These are phyloP conservation scores for Sinocyclocheilus maitianheensis DNA, from an alignment of 2,113 vertebrate genomes.

Conservation along the genomic window DNA sequence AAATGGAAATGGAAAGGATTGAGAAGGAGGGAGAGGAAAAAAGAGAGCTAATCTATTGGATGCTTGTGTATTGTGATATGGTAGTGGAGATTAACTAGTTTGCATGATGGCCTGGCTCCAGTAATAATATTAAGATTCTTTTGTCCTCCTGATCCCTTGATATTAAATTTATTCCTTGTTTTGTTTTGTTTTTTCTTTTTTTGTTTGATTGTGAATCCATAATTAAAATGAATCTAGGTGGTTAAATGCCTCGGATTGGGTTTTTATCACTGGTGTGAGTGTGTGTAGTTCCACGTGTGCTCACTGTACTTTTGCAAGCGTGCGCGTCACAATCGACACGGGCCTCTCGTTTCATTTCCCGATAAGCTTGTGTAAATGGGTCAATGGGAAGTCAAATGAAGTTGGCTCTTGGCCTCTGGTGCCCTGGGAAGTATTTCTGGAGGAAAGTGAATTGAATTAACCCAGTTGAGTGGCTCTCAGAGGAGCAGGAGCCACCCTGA, in stretches of 20 bases:
- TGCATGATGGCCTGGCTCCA: slow-evolving; percentile 60
- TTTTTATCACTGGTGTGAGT: slow-evolving; percentile 4
- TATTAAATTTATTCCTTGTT: slow-evolving; percentile 38
- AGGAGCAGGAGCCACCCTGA: slow-evolving; percentile 67
- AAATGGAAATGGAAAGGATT: slow-evolving; percentile 36
- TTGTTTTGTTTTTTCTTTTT: slow-evolving; percentile 1
- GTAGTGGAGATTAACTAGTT: slow-evolving; percentile 49
- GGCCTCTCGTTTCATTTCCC: slow-evolving; percentile 59
- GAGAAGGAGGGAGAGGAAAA: not conserved
- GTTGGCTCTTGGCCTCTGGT: slow-evolving; percentile 75
- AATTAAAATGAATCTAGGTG: slow-evolving; percentile 11
- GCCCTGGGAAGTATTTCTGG: slow-evolving; percentile 75
- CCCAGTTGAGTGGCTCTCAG: slow-evolving; percentile 73
- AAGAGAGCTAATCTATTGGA: not conserved
- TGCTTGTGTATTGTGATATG: slow-evolving; percentile 9
- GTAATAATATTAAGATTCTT: slow-evolving; percentile 48
- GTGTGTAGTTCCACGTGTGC: slow-evolving; percentile 9
- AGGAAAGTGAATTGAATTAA: slow-evolving; percentile 78
- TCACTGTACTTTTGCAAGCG: not conserved
- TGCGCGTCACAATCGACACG: slow-evolving; percentile 17
- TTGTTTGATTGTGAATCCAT: slow-evolving; percentile 15
- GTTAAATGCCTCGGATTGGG: not conserved
- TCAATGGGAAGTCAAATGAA: slow-evolving; percentile 78
- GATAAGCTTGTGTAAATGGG: slow-evolving; percentile 73
- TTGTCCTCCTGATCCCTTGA: slow-evolving; percentile 38